A percentile compares a stretch with the other conserved stretches of the same genome.
Conservation (phyloP, 1,140 invertebrate species). For the Asobara japonica region DNA sequence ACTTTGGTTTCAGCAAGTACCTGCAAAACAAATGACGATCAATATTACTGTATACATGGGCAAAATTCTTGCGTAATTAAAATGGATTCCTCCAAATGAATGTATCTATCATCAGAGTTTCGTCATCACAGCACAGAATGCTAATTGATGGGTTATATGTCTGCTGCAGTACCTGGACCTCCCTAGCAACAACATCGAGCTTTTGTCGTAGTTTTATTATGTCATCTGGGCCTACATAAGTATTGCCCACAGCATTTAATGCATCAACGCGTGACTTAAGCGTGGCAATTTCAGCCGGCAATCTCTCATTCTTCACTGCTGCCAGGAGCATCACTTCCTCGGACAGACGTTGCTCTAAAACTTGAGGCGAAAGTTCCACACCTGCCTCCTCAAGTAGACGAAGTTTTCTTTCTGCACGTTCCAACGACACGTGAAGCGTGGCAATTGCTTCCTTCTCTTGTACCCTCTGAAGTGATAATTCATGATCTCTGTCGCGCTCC, state of each 20-base stretch:
- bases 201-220: constrained; percentile 69
- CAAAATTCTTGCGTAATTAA: no score
- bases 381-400: constrained; percentile 62
- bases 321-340: constrained; percentile 77
- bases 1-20: constrained; percentile 57
- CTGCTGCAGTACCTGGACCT: constrained; percentile 56
- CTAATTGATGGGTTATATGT: no score
- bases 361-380: constrained; percentile 64
- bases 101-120: no score
- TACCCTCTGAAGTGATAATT: constrained; percentile 66
- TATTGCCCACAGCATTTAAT: constrained; percentile 73
- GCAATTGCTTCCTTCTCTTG: constrained; percentile 53
- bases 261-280: constrained; percentile 76
- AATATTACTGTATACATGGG: no score
- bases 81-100: no score
- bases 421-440: constrained; percentile 49
- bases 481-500: constrained; percentile 79
- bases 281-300: constrained; percentile 76
- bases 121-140: no score
- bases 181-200: constrained; percentile 49
- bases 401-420: constrained; percentile 54
- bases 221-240: constrained; percentile 76
- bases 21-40: no score
- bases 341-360: constrained; percentile 75
- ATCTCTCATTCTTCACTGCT: constrained; percentile 80